Evolutionary conservation across 2,113 vertebrate genomes (phyloP).

Genomic region (Engraulis encrasicolus): DNA sequence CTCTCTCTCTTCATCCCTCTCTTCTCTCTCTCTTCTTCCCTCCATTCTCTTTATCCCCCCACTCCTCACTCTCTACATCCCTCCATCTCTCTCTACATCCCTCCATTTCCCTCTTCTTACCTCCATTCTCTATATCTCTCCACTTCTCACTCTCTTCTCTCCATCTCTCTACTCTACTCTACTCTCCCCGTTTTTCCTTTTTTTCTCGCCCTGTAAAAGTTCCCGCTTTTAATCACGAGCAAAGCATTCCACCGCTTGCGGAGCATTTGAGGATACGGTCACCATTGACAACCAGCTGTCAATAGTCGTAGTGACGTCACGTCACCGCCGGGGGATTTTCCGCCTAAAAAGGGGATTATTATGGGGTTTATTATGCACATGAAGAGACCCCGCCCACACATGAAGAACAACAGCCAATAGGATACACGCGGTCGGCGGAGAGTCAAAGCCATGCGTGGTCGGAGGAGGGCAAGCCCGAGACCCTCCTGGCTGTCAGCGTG

Average conservation of each 20-base stretch:
- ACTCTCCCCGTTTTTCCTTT: constrained; percentile 34
- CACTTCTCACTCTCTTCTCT: constrained; percentile 24
- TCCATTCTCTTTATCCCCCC: no score
- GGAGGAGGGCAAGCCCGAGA: background rate
- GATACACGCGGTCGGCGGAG: no score
- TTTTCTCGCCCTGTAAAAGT: constrained; percentile 54
- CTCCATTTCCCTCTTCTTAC: constrained; percentile 21
- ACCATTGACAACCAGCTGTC: constrained; percentile 75
- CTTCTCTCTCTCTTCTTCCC: background rate
- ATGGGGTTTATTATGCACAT: constrained; percentile 28
- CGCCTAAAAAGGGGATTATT: constrained; percentile 39
- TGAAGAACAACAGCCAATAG: constrained; percentile 32
- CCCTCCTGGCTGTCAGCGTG: constrained; percentile 26
- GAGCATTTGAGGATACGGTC: constrained; percentile 74
- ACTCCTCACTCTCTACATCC: constrained; percentile 71
- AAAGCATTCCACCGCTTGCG: constrained; percentile 72
- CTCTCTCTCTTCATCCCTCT: no score
- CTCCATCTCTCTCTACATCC: constrained; percentile 9
- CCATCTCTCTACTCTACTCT: constrained; percentile 41
- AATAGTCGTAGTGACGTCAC: constrained; percentile 59
- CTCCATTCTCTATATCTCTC: constrained; percentile 29
- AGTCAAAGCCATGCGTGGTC: constrained; percentile 11
- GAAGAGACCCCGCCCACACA: constrained; percentile 30
- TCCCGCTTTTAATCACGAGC: constrained; percentile 67
- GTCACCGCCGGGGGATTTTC: constrained; percentile 66